Evolutionary conservation across 2,797 vertebrate genomes (phyloP).

Genomic region (Trachops cirrhosus): DNA sequence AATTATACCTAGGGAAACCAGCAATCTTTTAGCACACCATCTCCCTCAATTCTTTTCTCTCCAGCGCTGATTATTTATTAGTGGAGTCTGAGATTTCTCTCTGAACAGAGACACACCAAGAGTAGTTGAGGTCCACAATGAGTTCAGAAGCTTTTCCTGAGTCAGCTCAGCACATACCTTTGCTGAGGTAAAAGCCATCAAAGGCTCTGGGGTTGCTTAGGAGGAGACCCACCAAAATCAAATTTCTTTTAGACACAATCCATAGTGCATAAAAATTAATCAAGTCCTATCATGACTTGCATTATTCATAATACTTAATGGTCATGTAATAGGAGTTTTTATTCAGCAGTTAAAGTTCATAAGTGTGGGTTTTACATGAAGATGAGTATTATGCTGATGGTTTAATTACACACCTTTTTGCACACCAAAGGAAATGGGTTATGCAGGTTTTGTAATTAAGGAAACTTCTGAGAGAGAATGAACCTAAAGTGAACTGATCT

Average conservation of each 20-base stretch:
- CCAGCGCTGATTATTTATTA: background rate
- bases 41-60: background rate
- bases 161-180: background rate
- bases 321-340: constrained; percentile 91
- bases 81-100: background rate
- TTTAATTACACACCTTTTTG: constrained; percentile 91
- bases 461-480: constrained; percentile 81
- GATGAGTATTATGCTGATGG: constrained; percentile 87
- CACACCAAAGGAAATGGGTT: constrained; percentile 88
- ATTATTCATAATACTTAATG: constrained; percentile 90
- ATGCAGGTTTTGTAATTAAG: constrained; percentile 86
- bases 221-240: constrained; percentile 69
- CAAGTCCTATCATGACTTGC: constrained; percentile 87
- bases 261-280: constrained; percentile 89
- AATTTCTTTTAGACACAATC: constrained; percentile 79
- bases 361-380: constrained; percentile 87
- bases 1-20: background rate
- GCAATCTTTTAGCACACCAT: background rate
- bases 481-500: constrained; percentile 81
- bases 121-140: background rate
- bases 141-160: background rate
- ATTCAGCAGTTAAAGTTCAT: constrained; percentile 90
- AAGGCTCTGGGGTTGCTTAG: background rate
- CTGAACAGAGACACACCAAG: background rate
- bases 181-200: background rate